phyloP scores from a whole-genome alignment of 2,113 vertebrate species.

The Sinocyclocheilus rhinocerous region DNA sequence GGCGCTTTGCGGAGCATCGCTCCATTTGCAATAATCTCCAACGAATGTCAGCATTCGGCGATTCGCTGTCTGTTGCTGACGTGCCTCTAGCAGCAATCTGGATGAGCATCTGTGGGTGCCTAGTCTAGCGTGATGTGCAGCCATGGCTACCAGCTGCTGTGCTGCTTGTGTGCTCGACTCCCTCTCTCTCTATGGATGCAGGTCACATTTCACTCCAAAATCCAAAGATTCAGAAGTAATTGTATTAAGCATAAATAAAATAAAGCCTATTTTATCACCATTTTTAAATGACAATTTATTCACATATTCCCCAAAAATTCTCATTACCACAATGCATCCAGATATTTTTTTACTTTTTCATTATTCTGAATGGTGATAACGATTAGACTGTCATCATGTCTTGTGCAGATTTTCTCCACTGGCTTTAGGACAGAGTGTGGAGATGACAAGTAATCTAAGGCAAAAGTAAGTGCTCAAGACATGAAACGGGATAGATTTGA shows the following conservation, averaged over 20 bases:
- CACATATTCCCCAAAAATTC: background rate
- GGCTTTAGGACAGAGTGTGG: background rate
- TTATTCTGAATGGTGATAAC: background rate
- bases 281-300: background rate
- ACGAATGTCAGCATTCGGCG: conserved; percentile 59
- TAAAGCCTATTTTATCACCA: background rate
- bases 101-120: conserved; percentile 60
- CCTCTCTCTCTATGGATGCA: background rate
- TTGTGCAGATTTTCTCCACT: background rate
- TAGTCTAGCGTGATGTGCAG: conserved; percentile 62
- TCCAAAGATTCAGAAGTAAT: background rate
- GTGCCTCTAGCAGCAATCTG: conserved; percentile 62
- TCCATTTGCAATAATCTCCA: conserved; percentile 60
- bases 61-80: conserved; percentile 56
- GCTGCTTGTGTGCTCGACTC: conserved; percentile 37
- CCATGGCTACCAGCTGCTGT: conserved; percentile 60
- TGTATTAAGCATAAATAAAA: background rate
- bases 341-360: background rate
- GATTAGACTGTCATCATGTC: too few species aligned
- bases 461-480: background rate
- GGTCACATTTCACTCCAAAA: conserved; percentile 37
- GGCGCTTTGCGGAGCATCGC: conserved; percentile 49
- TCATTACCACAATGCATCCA: background rate
- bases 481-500: background rate
- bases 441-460: background rate